A percentile compares a stretch with the other conserved stretches of the same genome.
These are phyloP conservation scores for Aegotheles bennettii DNA, from an alignment of 2,113 vertebrate genomes.

Conservation along the genomic window DNA sequence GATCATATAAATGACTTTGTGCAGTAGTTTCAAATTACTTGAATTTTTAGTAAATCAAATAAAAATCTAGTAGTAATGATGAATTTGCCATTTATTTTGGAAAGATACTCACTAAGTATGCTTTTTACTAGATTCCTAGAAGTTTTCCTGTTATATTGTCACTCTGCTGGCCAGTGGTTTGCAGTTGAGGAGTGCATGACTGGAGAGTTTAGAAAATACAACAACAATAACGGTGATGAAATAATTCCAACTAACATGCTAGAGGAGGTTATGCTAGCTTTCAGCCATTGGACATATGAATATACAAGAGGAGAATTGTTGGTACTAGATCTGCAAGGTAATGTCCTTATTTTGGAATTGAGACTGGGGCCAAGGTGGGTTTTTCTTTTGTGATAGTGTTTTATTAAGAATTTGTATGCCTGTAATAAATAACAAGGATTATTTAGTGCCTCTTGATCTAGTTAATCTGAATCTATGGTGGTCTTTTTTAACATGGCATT, in stretches of 20 bases:
- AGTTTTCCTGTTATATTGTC: slow-evolving; percentile 95
- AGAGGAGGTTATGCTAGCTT: slow-evolving; percentile 97
- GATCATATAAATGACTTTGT: background rate
- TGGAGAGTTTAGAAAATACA: slow-evolving; percentile 97
- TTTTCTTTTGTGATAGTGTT: background rate
- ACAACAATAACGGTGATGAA: slow-evolving; percentile 98
- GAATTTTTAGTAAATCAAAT: background rate
- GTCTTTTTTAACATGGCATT: background rate
- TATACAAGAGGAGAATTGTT: slow-evolving; percentile 93
- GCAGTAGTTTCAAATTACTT: background rate
- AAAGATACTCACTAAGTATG: background rate
- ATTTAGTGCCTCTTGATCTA: background rate
- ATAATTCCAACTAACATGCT: slow-evolving; percentile 94
- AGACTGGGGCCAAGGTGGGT: background rate
- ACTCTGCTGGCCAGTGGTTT: slow-evolving; percentile 98
- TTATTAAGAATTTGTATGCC: background rate
- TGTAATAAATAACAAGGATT: background rate
- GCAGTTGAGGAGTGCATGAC: slow-evolving; percentile 98
- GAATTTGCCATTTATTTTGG: background rate
- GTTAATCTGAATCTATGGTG: background rate
- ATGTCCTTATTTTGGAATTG: background rate
- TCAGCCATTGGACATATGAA: slow-evolving; percentile 97
- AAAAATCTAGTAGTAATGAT: background rate
- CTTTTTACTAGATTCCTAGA: slow-evolving; percentile 87
- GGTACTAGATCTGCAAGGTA: slow-evolving; percentile 96